Evolutionary conservation across 1,140 invertebrate species (phyloP).

Genomic region (Cydia pomonella): DNA sequence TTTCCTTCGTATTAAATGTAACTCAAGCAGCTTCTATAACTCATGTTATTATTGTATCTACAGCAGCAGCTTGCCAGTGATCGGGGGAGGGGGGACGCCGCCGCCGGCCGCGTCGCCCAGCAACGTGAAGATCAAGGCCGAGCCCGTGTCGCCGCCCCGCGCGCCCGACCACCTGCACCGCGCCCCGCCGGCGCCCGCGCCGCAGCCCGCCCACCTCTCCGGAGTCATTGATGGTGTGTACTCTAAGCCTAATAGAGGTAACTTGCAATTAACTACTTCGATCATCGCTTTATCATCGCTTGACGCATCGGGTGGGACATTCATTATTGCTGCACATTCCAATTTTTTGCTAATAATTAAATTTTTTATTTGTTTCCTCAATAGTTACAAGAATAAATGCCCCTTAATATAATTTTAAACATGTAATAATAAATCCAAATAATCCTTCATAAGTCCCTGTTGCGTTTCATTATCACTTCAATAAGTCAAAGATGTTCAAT

Average conservation of each 20-base stretch:
- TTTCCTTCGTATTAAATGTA: too few relatives aligned
- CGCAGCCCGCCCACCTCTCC: conserved; percentile 77
- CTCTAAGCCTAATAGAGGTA: conserved; percentile 7
- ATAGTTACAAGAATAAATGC: too few relatives aligned
- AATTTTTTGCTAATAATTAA: not conserved
- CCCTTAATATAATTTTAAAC: too few relatives aligned
- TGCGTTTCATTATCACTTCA: too few relatives aligned
- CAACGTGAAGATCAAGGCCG: conserved; percentile 95
- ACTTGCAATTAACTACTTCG: conserved; percentile 11
- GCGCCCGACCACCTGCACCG: conserved; percentile 77
- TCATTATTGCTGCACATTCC: conserved; percentile 3
- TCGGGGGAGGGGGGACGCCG: conserved; percentile 91
- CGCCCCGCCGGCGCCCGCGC: conserved; percentile 71
- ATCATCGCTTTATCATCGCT: conserved; percentile 26
- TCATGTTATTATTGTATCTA: conserved; percentile 35
- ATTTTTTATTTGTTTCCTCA: not conserved
- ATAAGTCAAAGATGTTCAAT: too few relatives aligned
- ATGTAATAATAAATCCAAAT: too few relatives aligned
- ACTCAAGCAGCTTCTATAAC: not conserved
- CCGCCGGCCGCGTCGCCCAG: conserved; percentile 90
- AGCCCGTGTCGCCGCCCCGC: conserved; percentile 95
- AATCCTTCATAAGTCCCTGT: too few relatives aligned
- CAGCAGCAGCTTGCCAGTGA: conserved; percentile 87
- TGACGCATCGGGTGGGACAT: not conserved
- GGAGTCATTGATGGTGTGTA: conserved; percentile 72